Evolutionary conservation across 1,140 invertebrate species (phyloP).

Genomic region (Macrobrachium rosenbergii): DNA sequence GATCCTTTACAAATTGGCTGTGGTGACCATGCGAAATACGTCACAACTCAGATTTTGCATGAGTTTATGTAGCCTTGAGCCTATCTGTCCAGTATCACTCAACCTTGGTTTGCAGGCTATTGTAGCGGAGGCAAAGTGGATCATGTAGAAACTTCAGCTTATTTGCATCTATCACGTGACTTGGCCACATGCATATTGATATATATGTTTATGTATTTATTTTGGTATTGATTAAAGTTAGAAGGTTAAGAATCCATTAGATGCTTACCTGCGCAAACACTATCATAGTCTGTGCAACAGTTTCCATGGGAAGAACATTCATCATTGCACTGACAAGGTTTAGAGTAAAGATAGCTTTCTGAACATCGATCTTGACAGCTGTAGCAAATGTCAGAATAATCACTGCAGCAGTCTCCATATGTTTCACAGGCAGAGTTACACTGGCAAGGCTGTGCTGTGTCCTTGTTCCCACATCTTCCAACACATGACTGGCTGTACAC

Average conservation of each 20-base stretch:
- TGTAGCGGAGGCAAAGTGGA: no score
- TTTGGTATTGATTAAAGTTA: no score
- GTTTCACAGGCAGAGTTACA: slow-evolving; percentile 43
- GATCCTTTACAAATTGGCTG: no score
- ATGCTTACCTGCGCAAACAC: slow-evolving; percentile 38
- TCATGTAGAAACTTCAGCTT: no score
- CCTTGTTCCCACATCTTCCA: slow-evolving; percentile 25
- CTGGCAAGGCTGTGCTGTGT: slow-evolving; percentile 30
- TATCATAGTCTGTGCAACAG: slow-evolving; percentile 45
- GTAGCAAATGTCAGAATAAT: slow-evolving; percentile 41
- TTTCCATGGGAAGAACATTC: slow-evolving; percentile 30
- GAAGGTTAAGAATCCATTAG: not conserved
- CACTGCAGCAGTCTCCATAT: slow-evolving; percentile 48
- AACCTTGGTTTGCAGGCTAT: no score
- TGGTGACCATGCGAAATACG: no score
- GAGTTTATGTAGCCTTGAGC: no score
- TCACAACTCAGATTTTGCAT: no score
- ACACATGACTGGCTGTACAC: slow-evolving; percentile 42
- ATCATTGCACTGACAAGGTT: slow-evolving; percentile 57
- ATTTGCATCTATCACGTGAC: no score
- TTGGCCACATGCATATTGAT: no score
- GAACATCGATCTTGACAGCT: slow-evolving; percentile 54
- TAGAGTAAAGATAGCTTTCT: slow-evolving; percentile 31
- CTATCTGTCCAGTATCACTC: no score
- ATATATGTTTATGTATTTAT: no score